A percentile compares a stretch with the other conserved stretches of the same genome.
These are phyloP conservation scores for Formica aserva DNA, from an alignment of 2,888 invertebrate species.

Conservation along the genomic window DNA sequence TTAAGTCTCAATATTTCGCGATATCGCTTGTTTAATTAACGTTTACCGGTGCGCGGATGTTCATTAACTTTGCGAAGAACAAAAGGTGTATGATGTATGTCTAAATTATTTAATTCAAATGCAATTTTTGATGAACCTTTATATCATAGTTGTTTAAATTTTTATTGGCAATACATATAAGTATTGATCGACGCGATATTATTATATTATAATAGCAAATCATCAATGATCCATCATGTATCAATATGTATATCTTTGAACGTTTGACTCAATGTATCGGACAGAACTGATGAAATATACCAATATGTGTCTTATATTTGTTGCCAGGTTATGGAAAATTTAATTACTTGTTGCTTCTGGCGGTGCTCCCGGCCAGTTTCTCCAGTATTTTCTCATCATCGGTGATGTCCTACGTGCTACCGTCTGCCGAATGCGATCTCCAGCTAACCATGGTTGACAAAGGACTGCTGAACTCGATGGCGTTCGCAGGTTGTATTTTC, in stretches of 20 bases:
- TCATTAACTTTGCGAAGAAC: not conserved
- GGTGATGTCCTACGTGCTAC: slow-evolving; percentile 87
- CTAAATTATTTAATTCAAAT: not conserved
- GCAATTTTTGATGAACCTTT: not conserved
- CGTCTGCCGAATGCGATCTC: slow-evolving; percentile 87
- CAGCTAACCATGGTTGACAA: slow-evolving; percentile 86
- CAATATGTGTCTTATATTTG: not conserved
- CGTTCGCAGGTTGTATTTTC: slow-evolving; percentile 86
- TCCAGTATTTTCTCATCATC: slow-evolving; percentile 87
- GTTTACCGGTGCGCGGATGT: not conserved
- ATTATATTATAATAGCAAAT: not conserved
- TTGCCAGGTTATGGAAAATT: slow-evolving; percentile 86
- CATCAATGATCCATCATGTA: not conserved
- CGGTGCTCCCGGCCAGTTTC: slow-evolving; percentile 86
- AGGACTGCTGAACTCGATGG: slow-evolving; percentile 87
- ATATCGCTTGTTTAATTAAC: not conserved
- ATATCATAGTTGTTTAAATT: not conserved
- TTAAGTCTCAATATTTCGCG: not conserved
- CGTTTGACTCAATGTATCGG: not conserved
- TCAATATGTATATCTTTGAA: not conserved
- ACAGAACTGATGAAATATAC: not conserved
- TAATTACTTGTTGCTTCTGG: slow-evolving; percentile 86
- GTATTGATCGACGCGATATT: not conserved
- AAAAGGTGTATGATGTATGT: not conserved
- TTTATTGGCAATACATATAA: not conserved